phyloP scores from a whole-genome alignment of 2,888 invertebrate species.

The Rambutsinella grinnellia region DNA sequence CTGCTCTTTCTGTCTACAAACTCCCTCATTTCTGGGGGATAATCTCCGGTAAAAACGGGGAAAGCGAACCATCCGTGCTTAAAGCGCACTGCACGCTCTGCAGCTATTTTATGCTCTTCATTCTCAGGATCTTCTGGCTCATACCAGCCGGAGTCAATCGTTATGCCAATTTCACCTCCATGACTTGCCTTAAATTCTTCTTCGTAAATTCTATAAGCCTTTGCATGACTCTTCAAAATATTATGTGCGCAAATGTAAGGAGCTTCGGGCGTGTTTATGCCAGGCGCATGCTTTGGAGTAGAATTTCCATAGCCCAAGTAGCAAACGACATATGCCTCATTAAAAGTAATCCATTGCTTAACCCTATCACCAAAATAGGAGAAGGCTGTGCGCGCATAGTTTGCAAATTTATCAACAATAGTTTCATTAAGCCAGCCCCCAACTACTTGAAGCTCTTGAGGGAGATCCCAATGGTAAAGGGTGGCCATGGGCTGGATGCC shows the following conservation, averaged over 20 bases:
- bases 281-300: background rate
- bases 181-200: conserved; percentile 39
- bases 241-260: conserved; percentile 46
- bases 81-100: conserved; percentile 52
- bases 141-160: conserved; percentile 40
- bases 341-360: conserved; percentile 59
- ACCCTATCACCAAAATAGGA: conserved; percentile 72
- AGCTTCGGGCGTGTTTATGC: conserved; percentile 39
- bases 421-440: conserved; percentile 69
- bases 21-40: conserved; percentile 64
- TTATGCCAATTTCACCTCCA: conserved; percentile 38
- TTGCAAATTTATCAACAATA: conserved; percentile 71
- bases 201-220: conserved; percentile 43
- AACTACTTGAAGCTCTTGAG: conserved; percentile 72
- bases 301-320: conserved; percentile 27
- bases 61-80: conserved; percentile 63
- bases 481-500: conserved; percentile 74
- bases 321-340: conserved; percentile 60
- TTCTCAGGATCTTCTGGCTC: conserved; percentile 45
- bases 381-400: conserved; percentile 71
- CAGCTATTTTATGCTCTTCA: too few relatives aligned
- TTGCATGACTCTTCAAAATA: conserved; percentile 36
- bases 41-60: conserved; percentile 61
- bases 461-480: conserved; percentile 79
- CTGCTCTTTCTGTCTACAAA: conserved; percentile 55